A percentile compares a stretch with the other conserved stretches of the same genome.
These are phyloP conservation scores for Abramis brama DNA, from an alignment of 2,113 vertebrate species.

Conservation along the genomic window DNA sequence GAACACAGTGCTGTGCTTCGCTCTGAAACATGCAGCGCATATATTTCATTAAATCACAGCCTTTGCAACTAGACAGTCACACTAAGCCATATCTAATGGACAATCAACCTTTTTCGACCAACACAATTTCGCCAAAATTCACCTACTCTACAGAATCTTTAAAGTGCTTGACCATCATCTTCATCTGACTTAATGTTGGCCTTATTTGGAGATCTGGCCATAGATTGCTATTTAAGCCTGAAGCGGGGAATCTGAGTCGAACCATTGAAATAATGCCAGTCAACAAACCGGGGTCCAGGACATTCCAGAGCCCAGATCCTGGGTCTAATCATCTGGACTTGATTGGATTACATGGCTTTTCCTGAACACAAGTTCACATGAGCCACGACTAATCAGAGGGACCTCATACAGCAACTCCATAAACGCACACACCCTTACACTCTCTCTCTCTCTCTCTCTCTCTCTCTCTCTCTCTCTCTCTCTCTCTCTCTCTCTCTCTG, in stretches of 20 bases:
- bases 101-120: not conserved
- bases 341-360: constrained; percentile 41
- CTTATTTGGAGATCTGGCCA: constrained; percentile 5
- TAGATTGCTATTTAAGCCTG: not conserved
- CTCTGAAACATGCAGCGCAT: not conserved
- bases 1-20: no score
- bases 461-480: constrained; percentile 9
- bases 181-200: not conserved
- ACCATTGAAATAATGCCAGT: not conserved
- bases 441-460: not conserved
- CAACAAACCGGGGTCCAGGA: not conserved
- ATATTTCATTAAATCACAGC: not conserved
- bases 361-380: constrained; percentile 42
- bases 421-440: constrained; percentile 10
- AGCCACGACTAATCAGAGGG: constrained; percentile 51
- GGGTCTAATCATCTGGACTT: constrained; percentile 34
- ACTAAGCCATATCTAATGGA: not conserved
- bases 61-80: not conserved
- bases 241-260: not conserved
- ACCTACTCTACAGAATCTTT: not conserved
- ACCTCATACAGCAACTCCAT: constrained; percentile 35
- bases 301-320: not conserved
- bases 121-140: not conserved
- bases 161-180: not conserved
- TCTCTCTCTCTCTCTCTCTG: not conserved